Evolutionary conservation across 2,797 vertebrate genomes (phyloP), one percentile per base, ranked within the genome.

Genomic region (Buphagus erythrorhynchus): DNA sequence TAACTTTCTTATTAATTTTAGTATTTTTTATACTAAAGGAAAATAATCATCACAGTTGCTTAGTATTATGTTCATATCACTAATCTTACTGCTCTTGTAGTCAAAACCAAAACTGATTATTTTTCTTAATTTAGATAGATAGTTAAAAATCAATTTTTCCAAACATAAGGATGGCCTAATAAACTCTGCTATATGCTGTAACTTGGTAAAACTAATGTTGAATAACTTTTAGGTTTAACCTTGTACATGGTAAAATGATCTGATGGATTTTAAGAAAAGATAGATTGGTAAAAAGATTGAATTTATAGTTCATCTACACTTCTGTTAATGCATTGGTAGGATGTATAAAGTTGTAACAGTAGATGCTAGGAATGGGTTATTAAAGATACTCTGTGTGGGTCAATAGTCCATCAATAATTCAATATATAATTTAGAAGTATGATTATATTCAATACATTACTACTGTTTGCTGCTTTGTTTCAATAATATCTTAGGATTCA

Each of bases 401-500:
- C 97, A 97, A 97, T 97, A 97, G 74, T 93, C 8, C 90, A 96
- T 97, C 94, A 97, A 97, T 97, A 97, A 97, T 98, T 97, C 94
- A 98, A 94, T 38, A 58, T 42, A 51, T 96, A 96, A 98, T 97
- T 97, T 96, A 92, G 77, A 86, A 75, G 17, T 69, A 92, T 97
- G 95, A 97, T 96, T 97, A 63, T 95, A 72, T 95, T 94, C 74
- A 93, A 68, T 95, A 52, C 28, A 73, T 91, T 94, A 93, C 67
- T 93, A 43, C 42, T 52, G 36, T 95, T 58, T 94, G 13, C 26
- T 87, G 8, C 13, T 96, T 91, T 74, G 31, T 29, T 93, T 81
- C 76, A 88, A 94, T 79, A 91, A 43, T 73, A 91, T 80, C 57
- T 91, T 42, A 83, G 94, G 38, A 57, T 12, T n/a, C 62, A 51